A percentile compares a stretch with the other conserved stretches of the same genome.
These are phyloP conservation scores for Gambusia holbrooki DNA, from an alignment of 2,113 vertebrate species.

Conservation along the genomic window DNA sequence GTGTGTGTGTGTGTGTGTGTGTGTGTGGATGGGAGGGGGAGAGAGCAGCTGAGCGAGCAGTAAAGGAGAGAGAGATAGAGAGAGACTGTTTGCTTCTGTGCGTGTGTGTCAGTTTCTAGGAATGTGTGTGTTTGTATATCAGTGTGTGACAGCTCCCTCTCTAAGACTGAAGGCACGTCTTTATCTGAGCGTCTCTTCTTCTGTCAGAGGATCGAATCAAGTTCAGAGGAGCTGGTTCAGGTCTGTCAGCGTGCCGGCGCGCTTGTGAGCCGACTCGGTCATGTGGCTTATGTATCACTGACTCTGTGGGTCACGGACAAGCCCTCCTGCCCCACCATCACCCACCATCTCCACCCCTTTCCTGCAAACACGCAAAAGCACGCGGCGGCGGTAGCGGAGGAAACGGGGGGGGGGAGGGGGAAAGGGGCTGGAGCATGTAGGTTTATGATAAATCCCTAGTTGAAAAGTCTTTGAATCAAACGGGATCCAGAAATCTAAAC, in stretches of 20 bases:
- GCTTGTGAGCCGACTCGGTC: slow-evolving; percentile 80
- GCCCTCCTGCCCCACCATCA: slow-evolving; percentile 57
- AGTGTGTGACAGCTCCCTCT: slow-evolving; percentile 80
- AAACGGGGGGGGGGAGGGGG: slow-evolving; percentile 40
- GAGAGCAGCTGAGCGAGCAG: slow-evolving; percentile 75
- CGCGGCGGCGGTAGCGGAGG: slow-evolving; percentile 45
- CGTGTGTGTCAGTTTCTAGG: slow-evolving; percentile 33
- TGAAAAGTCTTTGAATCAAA: slow-evolving; percentile 74
- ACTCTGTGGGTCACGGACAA: slow-evolving; percentile 80
- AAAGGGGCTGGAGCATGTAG: slow-evolving; percentile 59
- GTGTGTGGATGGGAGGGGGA: slow-evolving; percentile 47
- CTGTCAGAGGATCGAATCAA: slow-evolving; percentile 66
- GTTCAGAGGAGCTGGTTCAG: slow-evolving; percentile 76
- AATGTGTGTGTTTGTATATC: slow-evolving; percentile 73
- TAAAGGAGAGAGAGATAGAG: slow-evolving; percentile 59
- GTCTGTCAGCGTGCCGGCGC: slow-evolving; percentile 71
- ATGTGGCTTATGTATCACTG: slow-evolving; percentile 88
- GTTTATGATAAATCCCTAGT: slow-evolving; percentile 79
- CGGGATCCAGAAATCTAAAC: slow-evolving; percentile 71
- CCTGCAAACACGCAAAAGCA: slow-evolving; percentile 63
- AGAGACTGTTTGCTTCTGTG: slow-evolving; percentile 76
- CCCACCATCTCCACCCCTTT: slow-evolving; percentile 67
- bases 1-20: slow-evolving; percentile 71
- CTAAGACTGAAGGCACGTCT: slow-evolving; percentile 79
- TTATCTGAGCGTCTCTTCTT: slow-evolving; percentile 72